Evolutionary conservation across 2,113 vertebrate species (phyloP).

Genomic region (Hemiscyllium ocellatum): DNA sequence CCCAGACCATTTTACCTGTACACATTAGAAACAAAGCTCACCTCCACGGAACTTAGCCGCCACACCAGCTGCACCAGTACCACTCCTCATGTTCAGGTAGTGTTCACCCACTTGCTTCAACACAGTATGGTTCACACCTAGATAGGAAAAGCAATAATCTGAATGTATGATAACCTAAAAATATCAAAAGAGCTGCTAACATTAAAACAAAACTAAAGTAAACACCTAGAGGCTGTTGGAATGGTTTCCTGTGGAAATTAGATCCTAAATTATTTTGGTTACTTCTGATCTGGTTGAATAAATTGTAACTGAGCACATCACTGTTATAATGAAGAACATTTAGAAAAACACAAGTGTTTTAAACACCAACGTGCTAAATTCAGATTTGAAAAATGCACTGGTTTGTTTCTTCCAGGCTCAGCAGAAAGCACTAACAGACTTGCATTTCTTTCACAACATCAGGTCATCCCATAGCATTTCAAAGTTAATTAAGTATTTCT

Average conservation of each 20-base stretch:
- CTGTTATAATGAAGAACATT: not conserved
- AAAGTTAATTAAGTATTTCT: not conserved
- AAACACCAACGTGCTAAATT: not conserved
- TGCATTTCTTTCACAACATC: not conserved
- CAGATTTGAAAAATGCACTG: not conserved
- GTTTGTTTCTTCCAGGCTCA: not conserved
- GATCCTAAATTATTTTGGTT: not conserved
- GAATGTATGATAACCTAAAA: not conserved
- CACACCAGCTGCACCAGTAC: conserved; percentile 63
- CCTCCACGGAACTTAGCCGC: conserved; percentile 78
- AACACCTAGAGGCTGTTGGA: not conserved
- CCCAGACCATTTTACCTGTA: not conserved
- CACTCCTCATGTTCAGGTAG: conserved; percentile 88
- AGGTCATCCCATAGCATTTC: not conserved
- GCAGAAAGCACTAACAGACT: not conserved
- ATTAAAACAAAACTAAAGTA: not conserved
- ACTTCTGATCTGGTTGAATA: not conserved
- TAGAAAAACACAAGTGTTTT: not conserved
- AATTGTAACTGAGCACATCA: not conserved
- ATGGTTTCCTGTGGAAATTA: not conserved
- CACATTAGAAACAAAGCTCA: conserved; percentile 48
- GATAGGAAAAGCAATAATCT: not conserved
- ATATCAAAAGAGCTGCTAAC: not conserved
- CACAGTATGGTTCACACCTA: conserved; percentile 78
- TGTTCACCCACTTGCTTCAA: conserved; percentile 87